These are phyloP conservation scores for Mesocricetus auratus DNA, from an alignment of 2,113 vertebrate genomes.

Conservation along the genomic window DNA sequence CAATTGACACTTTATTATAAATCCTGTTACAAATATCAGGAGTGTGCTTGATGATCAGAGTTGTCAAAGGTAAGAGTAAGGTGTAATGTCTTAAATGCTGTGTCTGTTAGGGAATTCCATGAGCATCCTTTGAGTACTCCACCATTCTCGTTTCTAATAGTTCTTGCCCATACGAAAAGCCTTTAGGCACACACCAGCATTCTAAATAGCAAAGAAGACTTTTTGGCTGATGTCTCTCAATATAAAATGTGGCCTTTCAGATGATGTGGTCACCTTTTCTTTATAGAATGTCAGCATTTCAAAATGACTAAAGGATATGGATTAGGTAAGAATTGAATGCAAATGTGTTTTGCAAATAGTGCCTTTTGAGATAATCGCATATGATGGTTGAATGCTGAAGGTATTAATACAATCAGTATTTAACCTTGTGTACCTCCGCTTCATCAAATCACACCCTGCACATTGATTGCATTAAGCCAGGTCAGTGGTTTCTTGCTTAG, in stretches of 20 bases:
- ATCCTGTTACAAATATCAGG: slow-evolving; percentile 20
- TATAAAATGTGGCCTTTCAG: slow-evolving; percentile 61
- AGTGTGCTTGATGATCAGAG: slow-evolving; percentile 34
- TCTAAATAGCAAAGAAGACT: slow-evolving; percentile 47
- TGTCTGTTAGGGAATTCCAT: slow-evolving; percentile 50
- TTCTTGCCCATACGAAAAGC: slow-evolving; percentile 37
- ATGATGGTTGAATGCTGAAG: slow-evolving; percentile 59
- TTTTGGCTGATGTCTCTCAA: slow-evolving; percentile 54
- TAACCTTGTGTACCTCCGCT: slow-evolving; percentile 65
- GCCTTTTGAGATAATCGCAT: not conserved
- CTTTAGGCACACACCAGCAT: slow-evolving; percentile 46
- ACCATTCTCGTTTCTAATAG: not conserved
- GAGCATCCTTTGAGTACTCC: slow-evolving; percentile 31
- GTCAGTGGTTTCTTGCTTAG: slow-evolving; percentile 75
- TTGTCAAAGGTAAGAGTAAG: slow-evolving; percentile 10
- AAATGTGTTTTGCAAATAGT: slow-evolving; percentile 72
- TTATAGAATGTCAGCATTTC: slow-evolving; percentile 70
- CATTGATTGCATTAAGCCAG: slow-evolving; percentile 71
- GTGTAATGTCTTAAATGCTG: slow-evolving; percentile 28
- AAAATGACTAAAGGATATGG: slow-evolving; percentile 64
- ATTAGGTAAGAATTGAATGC: slow-evolving; percentile 67
- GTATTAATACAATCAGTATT: slow-evolving; percentile 65
- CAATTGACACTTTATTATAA: slow-evolving; percentile 21
- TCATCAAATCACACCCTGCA: slow-evolving; percentile 48
- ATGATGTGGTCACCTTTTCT: slow-evolving; percentile 68